A percentile compares a stretch with the other conserved stretches of the same genome.
phyloP scores from a whole-genome alignment of 2,797 vertebrate genomes.

The Sus cebifrons region DNA sequence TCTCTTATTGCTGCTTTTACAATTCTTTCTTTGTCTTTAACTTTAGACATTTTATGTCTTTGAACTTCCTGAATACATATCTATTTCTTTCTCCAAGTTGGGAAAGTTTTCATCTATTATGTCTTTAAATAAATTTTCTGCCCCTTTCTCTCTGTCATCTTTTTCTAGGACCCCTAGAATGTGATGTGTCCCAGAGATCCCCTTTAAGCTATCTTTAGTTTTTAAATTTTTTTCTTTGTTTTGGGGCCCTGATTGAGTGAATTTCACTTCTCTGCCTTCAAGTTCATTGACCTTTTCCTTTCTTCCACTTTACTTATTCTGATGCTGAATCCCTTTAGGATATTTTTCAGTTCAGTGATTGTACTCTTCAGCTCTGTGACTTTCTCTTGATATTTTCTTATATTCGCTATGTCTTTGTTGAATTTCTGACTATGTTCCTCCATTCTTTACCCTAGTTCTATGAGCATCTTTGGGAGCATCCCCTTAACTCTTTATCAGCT shows the following conservation, averaged over 20 bases:
- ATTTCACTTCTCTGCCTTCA: not conserved
- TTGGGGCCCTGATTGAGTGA: not conserved
- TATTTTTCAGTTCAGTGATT: not conserved
- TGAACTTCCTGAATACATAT: not conserved
- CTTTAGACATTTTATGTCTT: not conserved
- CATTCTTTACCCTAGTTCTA: not conserved
- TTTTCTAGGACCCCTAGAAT: not conserved
- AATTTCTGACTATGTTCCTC: not conserved
- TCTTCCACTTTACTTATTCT: not conserved
- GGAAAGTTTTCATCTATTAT: not conserved
- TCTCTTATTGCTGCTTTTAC: not conserved
- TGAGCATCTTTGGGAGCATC: not conserved
- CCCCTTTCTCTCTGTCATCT: not conserved
- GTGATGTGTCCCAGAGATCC: not conserved
- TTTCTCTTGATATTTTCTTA: not conserved
- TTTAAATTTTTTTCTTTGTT: not conserved
- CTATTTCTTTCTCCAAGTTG: not conserved
- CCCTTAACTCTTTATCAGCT: not conserved
- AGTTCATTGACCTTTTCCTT: not conserved
- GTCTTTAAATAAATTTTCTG: not conserved
- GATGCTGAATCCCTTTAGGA: not conserved
- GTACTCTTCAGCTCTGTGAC: not conserved
- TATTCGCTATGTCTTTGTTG: not conserved
- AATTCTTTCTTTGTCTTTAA: not conserved
- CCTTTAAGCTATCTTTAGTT: not conserved